Evolutionary conservation across 2,113 vertebrate genomes (phyloP).

Genomic region (Marcusenius ussheri): DNA sequence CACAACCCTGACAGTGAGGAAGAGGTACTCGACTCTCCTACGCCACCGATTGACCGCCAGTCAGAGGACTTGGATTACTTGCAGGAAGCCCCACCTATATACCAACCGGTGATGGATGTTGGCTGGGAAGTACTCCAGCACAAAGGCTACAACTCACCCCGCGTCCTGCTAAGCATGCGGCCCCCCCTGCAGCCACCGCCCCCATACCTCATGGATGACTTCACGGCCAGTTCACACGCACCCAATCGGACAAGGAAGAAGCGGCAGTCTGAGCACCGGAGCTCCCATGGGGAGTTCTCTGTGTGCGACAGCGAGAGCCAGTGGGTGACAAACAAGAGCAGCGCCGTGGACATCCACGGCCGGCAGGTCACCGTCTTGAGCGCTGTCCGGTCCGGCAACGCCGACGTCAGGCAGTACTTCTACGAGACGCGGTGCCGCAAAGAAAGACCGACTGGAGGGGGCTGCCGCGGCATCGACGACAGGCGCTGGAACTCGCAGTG

Average conservation of each 20-base stretch:
- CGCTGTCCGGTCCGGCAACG: slow-evolving; percentile 72
- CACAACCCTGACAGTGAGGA: background rate
- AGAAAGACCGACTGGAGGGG: slow-evolving; percentile 68
- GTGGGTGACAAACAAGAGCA: slow-evolving; percentile 89
- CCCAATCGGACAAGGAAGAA: slow-evolving; percentile 78
- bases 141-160: slow-evolving; percentile 80
- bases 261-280: slow-evolving; percentile 75
- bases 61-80: slow-evolving; percentile 45
- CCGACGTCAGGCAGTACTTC: slow-evolving; percentile 88
- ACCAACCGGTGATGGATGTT: slow-evolving; percentile 65
- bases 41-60: background rate
- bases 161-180: slow-evolving; percentile 83
- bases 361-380: slow-evolving; percentile 76
- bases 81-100: slow-evolving; percentile 43
- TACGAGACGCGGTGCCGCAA: slow-evolving; percentile 86
- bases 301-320: slow-evolving; percentile 91
- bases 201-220: slow-evolving; percentile 80
- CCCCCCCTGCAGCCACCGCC: slow-evolving; percentile 81
- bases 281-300: slow-evolving; percentile 86
- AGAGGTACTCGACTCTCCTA: slow-evolving; percentile 24
- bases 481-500: slow-evolving; percentile 99
- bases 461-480: slow-evolving; percentile 88
- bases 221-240: slow-evolving; percentile 52
- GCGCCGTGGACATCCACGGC: slow-evolving; percentile 77
- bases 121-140: slow-evolving; percentile 77